Base-by-base conservation (phyloP, 2,113 vertebrate species). In the Cairina moschata region DNA sequence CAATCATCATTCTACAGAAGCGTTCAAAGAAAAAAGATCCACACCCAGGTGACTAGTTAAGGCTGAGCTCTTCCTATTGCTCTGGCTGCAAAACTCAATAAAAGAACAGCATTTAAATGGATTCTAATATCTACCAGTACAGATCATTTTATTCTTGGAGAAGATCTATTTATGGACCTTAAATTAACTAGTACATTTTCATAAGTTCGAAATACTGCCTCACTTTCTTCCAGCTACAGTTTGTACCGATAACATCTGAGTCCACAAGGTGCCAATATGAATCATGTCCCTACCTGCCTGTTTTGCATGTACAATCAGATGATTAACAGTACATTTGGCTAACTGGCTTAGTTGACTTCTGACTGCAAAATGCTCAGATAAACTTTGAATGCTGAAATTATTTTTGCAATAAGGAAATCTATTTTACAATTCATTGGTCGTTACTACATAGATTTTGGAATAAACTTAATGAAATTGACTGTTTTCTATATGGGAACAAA, bases 181-280 rank as follows among this genome's bases (percentile, higher is more conserved):
- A 81, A 88, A 83, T 89, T 79, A 89, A 75, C 52, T 82, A 73
- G n/a, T 8, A 40, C 21, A 78, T 82, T 89, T 86, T 92, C 36
- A 26, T 66, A 60, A 21, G 9, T 69, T 88, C 54, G 31, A 74
- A 66, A 42, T 7, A 34, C 52, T 63, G 46, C 17, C 40, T 92
- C 48, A 54, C 13, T 76, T 83, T 86, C 48, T 87, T 86, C 38
- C 60, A 74, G 55, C n/a, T 85, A 40, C 3, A 1, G 36, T 85
- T 87, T 34, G 3, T 91, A 62, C 18, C 56, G 85, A 77, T 56
- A 92, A 22, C 25, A 55, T 60, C 42, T 46, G 36, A 85, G 48
- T 84, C 31, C 50, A 72, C 29, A 71, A 84, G 63, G 55, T 87
- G 55, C 83, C 42, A 58, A 32, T 87, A 29, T 66, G 48, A 79